Percentiles rank a stretch among this genome's conserved stretches.
phyloP scores from a whole-genome alignment of 37 sponge, comb jelly and placozoan species.

The Ephydatia muelleri region DNA sequence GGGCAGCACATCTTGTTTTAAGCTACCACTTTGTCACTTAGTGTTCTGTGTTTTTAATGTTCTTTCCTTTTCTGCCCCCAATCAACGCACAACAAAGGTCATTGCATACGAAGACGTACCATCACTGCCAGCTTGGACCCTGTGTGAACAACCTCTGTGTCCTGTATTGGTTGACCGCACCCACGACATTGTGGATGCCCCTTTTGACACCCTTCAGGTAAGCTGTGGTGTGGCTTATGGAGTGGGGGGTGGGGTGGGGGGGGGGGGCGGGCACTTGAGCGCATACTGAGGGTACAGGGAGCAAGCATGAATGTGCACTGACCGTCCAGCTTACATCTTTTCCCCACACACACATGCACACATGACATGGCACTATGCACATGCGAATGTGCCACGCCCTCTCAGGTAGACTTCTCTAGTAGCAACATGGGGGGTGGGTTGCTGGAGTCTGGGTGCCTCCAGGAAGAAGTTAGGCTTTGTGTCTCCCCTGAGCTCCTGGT shows the following conservation, averaged over 20 bases:
- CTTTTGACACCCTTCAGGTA: neutral
- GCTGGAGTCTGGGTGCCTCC: conserved; percentile 54
- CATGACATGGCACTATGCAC: neutral
- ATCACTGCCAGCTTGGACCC: neutral
- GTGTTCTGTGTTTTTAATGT: too few species aligned
- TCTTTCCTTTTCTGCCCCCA: neutral
- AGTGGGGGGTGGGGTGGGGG: neutral
- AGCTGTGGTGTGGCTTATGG: too few species aligned
- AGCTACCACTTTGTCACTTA: neutral
- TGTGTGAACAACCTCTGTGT: neutral
- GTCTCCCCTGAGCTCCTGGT: conserved; percentile 78
- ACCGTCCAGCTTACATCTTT: neutral
- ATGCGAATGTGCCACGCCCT: too few species aligned
- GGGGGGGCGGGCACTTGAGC: too few species aligned
- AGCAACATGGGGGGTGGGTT: conserved; percentile 72
- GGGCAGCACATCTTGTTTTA: neutral
- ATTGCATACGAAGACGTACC: neutral
- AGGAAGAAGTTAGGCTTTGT: conserved; percentile 67
- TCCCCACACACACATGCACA: neutral
- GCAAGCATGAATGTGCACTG: neutral
- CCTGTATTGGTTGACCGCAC: neutral
- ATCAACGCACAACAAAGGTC: too few species aligned
- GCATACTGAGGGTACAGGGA: neutral
- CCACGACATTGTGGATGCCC: neutral
- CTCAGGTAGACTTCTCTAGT: conserved; percentile 77